phyloP scores from a whole-genome alignment of 1,140 invertebrate genomes.

The Neodiprion fabricii region DNA sequence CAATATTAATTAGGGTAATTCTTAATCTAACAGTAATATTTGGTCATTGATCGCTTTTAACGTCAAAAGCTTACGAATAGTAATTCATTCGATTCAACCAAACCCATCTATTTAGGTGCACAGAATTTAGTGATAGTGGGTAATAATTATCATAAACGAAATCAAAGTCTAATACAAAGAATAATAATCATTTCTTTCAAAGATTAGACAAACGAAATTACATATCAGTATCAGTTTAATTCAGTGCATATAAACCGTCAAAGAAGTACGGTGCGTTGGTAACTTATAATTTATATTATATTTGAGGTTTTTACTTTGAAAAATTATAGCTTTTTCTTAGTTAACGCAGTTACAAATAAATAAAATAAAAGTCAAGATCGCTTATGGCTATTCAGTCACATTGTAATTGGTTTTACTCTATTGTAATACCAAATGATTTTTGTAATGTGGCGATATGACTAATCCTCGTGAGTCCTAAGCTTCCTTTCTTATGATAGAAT shows the following conservation, averaged over 20 bases:
- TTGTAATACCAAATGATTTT: too few species aligned
- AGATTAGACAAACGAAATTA: neutral
- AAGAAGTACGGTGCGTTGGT: constrained; percentile 3
- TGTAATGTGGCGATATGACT: too few species aligned
- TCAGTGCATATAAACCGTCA: neutral
- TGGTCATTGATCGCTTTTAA: constrained; percentile 53
- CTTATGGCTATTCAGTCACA: constrained; percentile 1
- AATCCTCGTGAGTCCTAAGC: neutral
- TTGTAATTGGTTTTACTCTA: neutral
- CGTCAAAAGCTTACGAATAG: too few species aligned
- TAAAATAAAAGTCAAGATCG: neutral
- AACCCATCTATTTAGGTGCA: too few species aligned
- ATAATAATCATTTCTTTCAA: neutral
- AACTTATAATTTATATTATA: neutral
- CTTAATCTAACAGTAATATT: constrained; percentile 57
- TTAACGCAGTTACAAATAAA: neutral
- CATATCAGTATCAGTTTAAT: neutral
- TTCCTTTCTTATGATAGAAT: neutral
- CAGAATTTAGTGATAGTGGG: too few species aligned
- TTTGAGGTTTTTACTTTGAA: neutral
- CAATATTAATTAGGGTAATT: constrained; percentile 42
- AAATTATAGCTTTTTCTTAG: too few species aligned
- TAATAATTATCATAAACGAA: neutral
- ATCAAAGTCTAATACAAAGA: neutral
- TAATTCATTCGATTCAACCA: too few species aligned